Percentiles rank a stretch among this genome's conserved stretches.
These are phyloP conservation scores for Plotosus lineatus DNA, from an alignment of 2,113 vertebrate species.

Conservation along the genomic window DNA sequence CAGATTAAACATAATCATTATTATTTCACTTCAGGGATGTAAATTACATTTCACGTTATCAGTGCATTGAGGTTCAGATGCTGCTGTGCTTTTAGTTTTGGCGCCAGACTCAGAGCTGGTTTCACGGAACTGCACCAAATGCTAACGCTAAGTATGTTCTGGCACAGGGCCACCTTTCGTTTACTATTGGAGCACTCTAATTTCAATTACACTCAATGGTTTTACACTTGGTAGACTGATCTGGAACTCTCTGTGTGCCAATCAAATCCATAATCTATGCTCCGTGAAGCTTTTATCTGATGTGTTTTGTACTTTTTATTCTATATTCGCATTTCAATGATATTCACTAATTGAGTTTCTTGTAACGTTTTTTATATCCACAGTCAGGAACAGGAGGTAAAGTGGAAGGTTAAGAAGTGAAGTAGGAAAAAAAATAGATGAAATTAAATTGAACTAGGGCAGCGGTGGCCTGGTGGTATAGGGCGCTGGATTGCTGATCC, in stretches of 20 bases:
- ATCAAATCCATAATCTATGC: not conserved
- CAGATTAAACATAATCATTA: not conserved
- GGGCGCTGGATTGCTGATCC: no score
- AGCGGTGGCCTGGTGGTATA: no score
- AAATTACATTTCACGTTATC: not conserved
- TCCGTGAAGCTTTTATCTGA: not conserved
- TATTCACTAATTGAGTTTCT: no score
- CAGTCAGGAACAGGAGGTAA: not conserved
- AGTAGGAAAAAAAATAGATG: no score
- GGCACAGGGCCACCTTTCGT: not conserved
- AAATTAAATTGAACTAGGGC: no score
- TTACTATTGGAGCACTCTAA: constrained; percentile 8
- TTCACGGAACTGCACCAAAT: not conserved
- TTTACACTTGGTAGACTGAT: not conserved
- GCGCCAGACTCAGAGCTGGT: not conserved
- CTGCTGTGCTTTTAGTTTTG: not conserved
- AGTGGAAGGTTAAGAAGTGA: not conserved
- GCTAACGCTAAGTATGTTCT: not conserved
- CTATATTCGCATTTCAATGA: no score
- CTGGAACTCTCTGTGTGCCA: not conserved
- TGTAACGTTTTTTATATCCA: no score
- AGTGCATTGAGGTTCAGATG: not conserved
- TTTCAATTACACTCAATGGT: constrained; percentile 9
- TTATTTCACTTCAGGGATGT: not conserved
- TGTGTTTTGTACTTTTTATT: not conserved